Base-by-base conservation (phyloP, 2,888 invertebrate species). In the Polyploca ridens region DNA sequence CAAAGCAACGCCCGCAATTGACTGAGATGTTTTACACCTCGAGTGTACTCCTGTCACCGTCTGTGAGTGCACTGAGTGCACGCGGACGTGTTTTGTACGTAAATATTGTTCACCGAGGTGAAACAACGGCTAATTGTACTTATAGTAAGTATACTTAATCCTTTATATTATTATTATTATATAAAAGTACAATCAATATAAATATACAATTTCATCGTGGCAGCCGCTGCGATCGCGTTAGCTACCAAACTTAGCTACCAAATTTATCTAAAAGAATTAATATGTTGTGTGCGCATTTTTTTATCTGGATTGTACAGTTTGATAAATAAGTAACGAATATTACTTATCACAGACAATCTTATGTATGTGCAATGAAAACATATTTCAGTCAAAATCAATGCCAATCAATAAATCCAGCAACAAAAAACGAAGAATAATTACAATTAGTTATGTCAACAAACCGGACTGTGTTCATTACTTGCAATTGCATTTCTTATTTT, bases 1-100 rank as follows among this genome's bases (percentile, higher is more conserved):
- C 83, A 84, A 86, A 82, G 84, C 84, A 81, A 80, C 77, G 74
- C 81, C 84, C 81, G 80, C 87, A 87, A 87, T 86, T 81, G 85
- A 84, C 79, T 79, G 76, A 61, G 73, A 79, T 69, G 84, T 79
- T 77, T 81, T 77, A 79, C 83, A 80, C 79, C 81, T 80, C 78
- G 75, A 85, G 86, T 76, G 82, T 70, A 59, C 75, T 80, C 77
- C 79, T 75, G 80, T 79, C 79, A 74, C 79, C 68, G 80, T 72
- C 78, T 81, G 78, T 80, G 79, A 84, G 84, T 81, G 79, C 54
- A 70, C 69, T 66, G 75, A 82, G 81, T 74, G 82, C 75, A 74
- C 72, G 77, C 69, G 68, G 70, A 63, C 49, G 67, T 72, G 76
- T 77, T 82, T 79, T 78, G 81, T 82, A 79, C 74, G 84, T 78